phyloP scores from a whole-genome alignment of 2,113 vertebrate species.

The Embiotoca jacksoni region DNA sequence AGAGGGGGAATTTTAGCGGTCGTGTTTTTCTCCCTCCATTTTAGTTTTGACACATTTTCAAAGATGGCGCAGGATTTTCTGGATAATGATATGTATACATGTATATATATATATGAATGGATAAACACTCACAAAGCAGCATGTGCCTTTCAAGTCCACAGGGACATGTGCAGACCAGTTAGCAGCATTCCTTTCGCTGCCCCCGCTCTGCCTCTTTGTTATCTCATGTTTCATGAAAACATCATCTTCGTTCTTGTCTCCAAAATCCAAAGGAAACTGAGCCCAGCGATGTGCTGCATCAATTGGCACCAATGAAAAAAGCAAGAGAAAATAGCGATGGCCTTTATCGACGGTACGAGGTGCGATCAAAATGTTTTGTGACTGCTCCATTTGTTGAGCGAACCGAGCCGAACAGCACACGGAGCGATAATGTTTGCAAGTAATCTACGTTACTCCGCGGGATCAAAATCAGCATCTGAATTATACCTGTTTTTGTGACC shows the following conservation, averaged over 20 bases:
- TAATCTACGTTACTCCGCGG: too few species aligned
- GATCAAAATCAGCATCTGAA: too few species aligned
- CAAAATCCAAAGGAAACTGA: conserved; percentile 22
- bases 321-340: background rate
- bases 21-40: background rate
- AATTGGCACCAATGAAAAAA: conserved; percentile 21
- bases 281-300: conserved; percentile 8
- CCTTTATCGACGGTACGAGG: background rate
- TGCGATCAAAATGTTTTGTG: too few species aligned
- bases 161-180: conserved; percentile 47
- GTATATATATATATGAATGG: background rate
- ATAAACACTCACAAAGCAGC: conserved; percentile 24
- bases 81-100: background rate
- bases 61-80: background rate
- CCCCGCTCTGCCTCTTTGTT: conserved; percentile 6
- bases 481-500: too few species aligned
- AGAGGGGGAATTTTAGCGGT: background rate
- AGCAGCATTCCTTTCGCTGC: conserved; percentile 6
- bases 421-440: too few species aligned
- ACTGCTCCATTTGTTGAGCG: too few species aligned
- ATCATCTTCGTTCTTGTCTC: conserved; percentile 23
- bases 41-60: background rate
- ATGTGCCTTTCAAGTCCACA: conserved; percentile 32
- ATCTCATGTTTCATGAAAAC: conserved; percentile 41
- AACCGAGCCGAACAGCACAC: too few species aligned